Evolutionary conservation across 1,140 invertebrate species (phyloP).

Genomic region (Orchesella cincta): DNA sequence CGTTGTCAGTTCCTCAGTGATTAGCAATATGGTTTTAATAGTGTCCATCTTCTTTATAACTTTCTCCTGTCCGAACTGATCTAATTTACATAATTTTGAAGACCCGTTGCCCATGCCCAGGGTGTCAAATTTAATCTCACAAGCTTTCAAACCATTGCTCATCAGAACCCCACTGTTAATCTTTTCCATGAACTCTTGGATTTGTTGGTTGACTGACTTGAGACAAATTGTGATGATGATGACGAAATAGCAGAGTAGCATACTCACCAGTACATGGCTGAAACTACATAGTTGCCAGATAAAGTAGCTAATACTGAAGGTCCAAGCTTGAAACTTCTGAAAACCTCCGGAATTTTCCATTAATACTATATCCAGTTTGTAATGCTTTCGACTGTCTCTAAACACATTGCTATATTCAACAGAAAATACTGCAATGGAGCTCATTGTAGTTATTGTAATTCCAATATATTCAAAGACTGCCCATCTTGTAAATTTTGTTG

Average conservation of each 20-base stretch:
- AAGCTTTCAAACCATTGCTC: background rate
- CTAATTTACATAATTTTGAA: background rate
- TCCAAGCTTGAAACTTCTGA: background rate
- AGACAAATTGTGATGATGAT: background rate
- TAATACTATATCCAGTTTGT: background rate
- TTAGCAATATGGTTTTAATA: background rate
- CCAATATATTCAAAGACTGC: background rate
- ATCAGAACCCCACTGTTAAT: background rate
- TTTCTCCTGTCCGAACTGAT: too few species aligned
- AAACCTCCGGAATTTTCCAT: background rate
- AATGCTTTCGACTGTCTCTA: background rate
- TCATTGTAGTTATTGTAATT: background rate
- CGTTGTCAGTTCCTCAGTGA: conserved; percentile 12
- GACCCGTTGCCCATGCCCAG: background rate
- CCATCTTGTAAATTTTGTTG: background rate
- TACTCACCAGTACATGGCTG: background rate
- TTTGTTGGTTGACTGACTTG: background rate
- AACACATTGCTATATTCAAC: background rate
- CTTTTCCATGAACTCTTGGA: background rate
- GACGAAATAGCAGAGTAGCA: background rate
- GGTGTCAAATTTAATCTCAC: background rate
- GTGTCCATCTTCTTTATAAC: conserved; percentile 20
- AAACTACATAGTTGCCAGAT: conserved; percentile 8
- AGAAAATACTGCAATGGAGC: background rate
- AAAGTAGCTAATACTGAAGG: conserved; percentile 10